Base-by-base conservation (phyloP, 2,113 vertebrate species). In the Cyprinodon tularosa region DNA sequence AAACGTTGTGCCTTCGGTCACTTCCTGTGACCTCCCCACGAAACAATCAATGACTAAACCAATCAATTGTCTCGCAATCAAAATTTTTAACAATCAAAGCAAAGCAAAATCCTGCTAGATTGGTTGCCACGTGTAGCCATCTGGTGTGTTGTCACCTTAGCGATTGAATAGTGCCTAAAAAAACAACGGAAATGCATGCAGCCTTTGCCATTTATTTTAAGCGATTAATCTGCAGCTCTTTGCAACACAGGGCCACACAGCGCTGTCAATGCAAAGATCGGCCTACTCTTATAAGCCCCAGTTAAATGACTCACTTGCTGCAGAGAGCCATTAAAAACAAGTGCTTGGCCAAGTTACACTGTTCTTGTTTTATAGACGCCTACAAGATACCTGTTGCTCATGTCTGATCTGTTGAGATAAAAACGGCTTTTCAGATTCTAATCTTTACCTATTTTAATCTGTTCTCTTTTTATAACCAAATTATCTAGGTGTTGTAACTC, bases 1-100 rank as follows among this genome's bases (percentile, higher is more conserved):
- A 84, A 90, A 91, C 87, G 82, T 84, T 85, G 94, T 95, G 94
- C 94, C 94, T 95, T 95, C 86, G 86, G 84, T 90, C 79, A 75
- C 84, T 86, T 78, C 60, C 73, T 82, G 81, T 66, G 50, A 53
- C 72, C 79, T 83, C 74, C 81, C 76, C 84, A 82, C 72, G 73
- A 81, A 89, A 72, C 82, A 91, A 93, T 92, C 85, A 74, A 36
- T 64, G 17, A 77, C 59, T 80, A 66, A 72, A 64, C 86, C 86
- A 83, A 86, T 90, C 81, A 91, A 82, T 83, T 74, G 69, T 88
- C 64, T 75, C 59, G 88, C 80, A 91, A 90, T 92, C 88, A 67
- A 85, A 57, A 91, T 81, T 90, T 80, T 67, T 76, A 89, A 91
- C 93, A 93, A 93, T 93, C 91, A 92, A 82, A 85, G 71, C 74